A percentile compares a stretch with the other conserved stretches of the same genome.
These are phyloP conservation scores for Pipistrellus nathusii DNA, from an alignment of 2,797 vertebrate species.

Conservation along the genomic window DNA sequence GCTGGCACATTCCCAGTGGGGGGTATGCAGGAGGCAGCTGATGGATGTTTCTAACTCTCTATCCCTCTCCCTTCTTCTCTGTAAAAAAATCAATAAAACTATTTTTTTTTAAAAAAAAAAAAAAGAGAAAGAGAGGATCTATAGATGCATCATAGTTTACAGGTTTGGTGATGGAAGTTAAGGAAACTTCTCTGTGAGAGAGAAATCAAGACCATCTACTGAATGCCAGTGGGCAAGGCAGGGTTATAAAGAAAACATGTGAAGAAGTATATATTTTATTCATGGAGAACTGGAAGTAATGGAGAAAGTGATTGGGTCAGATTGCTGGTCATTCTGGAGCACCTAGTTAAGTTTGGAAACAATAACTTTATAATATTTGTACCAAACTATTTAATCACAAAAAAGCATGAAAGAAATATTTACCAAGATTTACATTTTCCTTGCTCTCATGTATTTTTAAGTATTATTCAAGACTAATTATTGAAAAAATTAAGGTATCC, in stretches of 20 bases:
- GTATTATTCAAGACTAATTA: background rate
- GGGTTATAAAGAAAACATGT: background rate
- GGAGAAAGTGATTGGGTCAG: background rate
- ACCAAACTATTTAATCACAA: background rate
- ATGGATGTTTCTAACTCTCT: too few species aligned
- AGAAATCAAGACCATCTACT: background rate
- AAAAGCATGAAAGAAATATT: background rate
- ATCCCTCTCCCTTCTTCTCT: too few species aligned
- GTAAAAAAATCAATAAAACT: too few species aligned
- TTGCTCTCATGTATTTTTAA: background rate
- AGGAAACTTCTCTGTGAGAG: background rate
- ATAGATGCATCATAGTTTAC: background rate
- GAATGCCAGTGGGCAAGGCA: accelerated
- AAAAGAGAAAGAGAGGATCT: background rate
- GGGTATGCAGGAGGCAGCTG: too few species aligned
- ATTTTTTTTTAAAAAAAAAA: too few species aligned
- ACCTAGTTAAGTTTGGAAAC: background rate
- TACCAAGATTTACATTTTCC: background rate
- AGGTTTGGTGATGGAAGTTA: background rate
- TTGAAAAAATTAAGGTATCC: background rate
- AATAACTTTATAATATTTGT: background rate
- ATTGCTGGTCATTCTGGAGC: background rate
- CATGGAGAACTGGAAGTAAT: background rate
- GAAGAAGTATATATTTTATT: background rate
- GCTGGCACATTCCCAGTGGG: too few species aligned